These are phyloP conservation scores for Pygoscelis adeliae DNA, from an alignment of 2,113 vertebrate species.

Conservation along the genomic window DNA sequence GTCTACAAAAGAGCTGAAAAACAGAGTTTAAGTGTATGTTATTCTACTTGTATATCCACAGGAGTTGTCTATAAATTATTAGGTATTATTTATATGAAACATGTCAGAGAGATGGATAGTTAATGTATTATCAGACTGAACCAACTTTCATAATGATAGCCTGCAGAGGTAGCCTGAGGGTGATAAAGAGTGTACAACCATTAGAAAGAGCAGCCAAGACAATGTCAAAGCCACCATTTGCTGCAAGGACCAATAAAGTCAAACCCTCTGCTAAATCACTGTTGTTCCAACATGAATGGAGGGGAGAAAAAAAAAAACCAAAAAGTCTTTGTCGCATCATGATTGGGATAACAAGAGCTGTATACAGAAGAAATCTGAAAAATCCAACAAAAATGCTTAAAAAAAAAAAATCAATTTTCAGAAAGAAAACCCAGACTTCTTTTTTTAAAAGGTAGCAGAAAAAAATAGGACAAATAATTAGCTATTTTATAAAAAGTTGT, in stretches of 20 bases:
- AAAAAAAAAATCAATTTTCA: neutral
- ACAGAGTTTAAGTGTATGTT: neutral
- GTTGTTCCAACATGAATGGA: neutral
- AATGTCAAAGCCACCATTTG: neutral
- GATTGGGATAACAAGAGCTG: neutral
- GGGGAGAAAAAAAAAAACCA: neutral
- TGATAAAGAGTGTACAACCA: neutral
- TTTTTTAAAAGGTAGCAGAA: neutral
- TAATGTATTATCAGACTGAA: neutral
- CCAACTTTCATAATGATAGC: neutral
- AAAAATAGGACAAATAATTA: neutral
- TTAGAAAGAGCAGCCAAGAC: neutral
- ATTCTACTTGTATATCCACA: neutral
- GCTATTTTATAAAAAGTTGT: neutral
- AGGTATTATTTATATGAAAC: neutral
- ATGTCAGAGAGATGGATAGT: neutral
- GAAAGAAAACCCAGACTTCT: neutral
- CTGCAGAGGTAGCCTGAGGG: neutral
- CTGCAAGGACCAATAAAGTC: neutral
- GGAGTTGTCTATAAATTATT: neutral
- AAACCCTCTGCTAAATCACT: neutral
- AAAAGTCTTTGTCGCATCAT: neutral
- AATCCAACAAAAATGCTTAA: neutral
- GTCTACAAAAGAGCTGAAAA: neutral
- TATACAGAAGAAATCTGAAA: neutral